Percentiles rank a stretch among this genome's conserved stretches.
Evolutionary conservation across 1,140 invertebrate species (phyloP).

Genomic region (Anoplophora glabripennis): DNA sequence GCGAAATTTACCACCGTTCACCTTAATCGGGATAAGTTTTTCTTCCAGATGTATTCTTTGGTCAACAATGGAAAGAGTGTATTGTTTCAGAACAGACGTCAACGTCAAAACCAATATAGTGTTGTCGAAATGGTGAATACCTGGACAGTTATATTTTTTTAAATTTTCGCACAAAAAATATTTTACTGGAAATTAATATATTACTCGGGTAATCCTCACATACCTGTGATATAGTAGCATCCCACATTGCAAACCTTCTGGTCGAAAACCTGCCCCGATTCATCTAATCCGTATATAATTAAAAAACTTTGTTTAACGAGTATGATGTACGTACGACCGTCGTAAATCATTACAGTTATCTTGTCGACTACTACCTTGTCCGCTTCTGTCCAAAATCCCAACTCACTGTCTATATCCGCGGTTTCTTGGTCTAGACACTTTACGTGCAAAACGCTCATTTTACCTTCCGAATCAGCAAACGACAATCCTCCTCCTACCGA

Average conservation of each 20-base stretch:
- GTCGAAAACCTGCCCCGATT: constrained; percentile 26
- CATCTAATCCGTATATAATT: constrained; percentile 25
- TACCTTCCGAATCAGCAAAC: constrained; percentile 26
- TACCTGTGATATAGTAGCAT: constrained; percentile 33
- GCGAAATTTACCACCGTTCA: constrained; percentile 22
- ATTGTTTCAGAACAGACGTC: constrained; percentile 29
- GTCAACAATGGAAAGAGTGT: constrained; percentile 27
- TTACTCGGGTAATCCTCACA: too few relatives aligned
- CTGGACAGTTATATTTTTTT: constrained; percentile 28
- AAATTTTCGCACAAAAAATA: background rate
- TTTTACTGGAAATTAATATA: background rate
- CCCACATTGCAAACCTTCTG: constrained; percentile 19
- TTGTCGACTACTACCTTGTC: constrained; percentile 26
- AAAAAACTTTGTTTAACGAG: constrained; percentile 30
- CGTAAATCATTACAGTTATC: constrained; percentile 21
- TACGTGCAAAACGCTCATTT: constrained; percentile 27
- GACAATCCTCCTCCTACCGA: constrained; percentile 22
- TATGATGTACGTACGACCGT: constrained; percentile 24
- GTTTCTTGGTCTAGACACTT: constrained; percentile 16
- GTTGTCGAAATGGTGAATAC: constrained; percentile 26
- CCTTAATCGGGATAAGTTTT: constrained; percentile 25
- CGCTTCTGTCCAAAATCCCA: constrained; percentile 23
- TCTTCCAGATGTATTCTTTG: constrained; percentile 27
- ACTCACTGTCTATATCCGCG: constrained; percentile 22
- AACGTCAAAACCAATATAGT: constrained; percentile 32